These are phyloP conservation scores for Taphrorychus bicolor DNA, from an alignment of 2,888 invertebrate genomes.

Conservation along the genomic window DNA sequence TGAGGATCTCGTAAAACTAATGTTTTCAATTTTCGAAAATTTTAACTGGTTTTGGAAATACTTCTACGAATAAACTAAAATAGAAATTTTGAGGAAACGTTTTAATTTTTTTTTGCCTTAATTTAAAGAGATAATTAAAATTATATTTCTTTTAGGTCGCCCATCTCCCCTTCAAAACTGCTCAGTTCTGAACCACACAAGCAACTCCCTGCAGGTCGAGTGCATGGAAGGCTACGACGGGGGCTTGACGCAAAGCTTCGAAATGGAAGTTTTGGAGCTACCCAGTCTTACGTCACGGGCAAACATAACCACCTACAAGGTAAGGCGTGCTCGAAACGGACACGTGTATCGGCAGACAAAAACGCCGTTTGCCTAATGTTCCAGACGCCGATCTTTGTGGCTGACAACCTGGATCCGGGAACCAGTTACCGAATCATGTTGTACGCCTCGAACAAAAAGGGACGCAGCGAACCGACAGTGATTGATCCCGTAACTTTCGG, in stretches of 20 bases:
- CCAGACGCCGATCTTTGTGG: conserved; percentile 71
- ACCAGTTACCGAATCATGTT: conserved; percentile 81
- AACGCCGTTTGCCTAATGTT: conserved; percentile 32
- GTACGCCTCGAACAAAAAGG: conserved; percentile 88
- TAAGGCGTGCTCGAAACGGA: conserved; percentile 20
- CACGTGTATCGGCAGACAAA: too few species aligned
- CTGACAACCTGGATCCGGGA: conserved; percentile 74
- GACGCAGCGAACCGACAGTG: conserved; percentile 81
- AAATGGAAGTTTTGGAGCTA: conserved; percentile 79
- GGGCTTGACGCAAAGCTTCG: conserved; percentile 85
- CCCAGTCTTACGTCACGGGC: conserved; percentile 68
- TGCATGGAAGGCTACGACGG: conserved; percentile 90
- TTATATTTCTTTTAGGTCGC: conserved; percentile 75
- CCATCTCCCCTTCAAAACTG: conserved; percentile 90
- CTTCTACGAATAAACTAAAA: too few species aligned
- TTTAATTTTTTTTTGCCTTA: too few species aligned
- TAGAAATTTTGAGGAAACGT: too few species aligned
- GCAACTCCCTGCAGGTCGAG: conserved; percentile 82
- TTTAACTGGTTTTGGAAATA: too few species aligned
- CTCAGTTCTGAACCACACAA: conserved; percentile 86
- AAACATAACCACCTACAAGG: conserved; percentile 67
- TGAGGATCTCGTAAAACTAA: too few species aligned
- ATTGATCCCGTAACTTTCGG: conserved; percentile 86
- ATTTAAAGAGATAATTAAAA: too few species aligned
- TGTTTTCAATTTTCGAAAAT: too few species aligned